Base-by-base conservation (phyloP, 2,888 invertebrate species). In the Dynastes maya region DNA sequence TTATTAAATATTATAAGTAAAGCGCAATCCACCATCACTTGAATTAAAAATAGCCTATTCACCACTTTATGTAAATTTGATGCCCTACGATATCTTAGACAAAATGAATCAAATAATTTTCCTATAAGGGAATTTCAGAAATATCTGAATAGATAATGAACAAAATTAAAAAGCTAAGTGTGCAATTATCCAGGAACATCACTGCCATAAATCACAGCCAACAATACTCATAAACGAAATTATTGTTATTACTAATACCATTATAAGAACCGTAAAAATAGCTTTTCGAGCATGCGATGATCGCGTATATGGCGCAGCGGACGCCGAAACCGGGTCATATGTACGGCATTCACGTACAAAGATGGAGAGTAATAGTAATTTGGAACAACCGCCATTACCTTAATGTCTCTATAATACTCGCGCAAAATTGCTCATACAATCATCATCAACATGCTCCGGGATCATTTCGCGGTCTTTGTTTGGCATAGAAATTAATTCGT, bases 331-430 rank as follows among this genome's bases (percentile, higher is more conserved):
- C 78, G 79, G 76, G 81, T 80, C 79, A 81, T 82, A 80, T 79
- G 79, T 67, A 81, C 80, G 78, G 78, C 78, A 74, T 80, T 77
- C 82, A 82, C 82, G 82, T 82, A 80, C 78, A 58, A 79, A 80
- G 78, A 78, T 72, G 70, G 80, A 70, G 80, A 81, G 78, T 81
- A 81, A 81, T 81, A 82, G 81, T 81, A 76, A 82, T 80, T 82
- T 76, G 63, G 76, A 80, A 78, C 81, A 80, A 80, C 80, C 81
- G 79, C 80, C 79, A 80, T 82, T 82, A 81, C 80, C 81, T 81
- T 80, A 81, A 82, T 81, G 82, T 80, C 80, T 80, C 81, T 77
- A 80, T 81, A 82, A 81, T 81, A 82, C 81, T 82, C 80, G 79
- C 77, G 79, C 70, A 65, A 79, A 79, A 79, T 79, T 76, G 79